Percentiles rank a stretch among this genome's conserved stretches.
These are phyloP conservation scores for Dryomyza anilis DNA, from an alignment of 2,888 invertebrate species.

Conservation along the genomic window DNA sequence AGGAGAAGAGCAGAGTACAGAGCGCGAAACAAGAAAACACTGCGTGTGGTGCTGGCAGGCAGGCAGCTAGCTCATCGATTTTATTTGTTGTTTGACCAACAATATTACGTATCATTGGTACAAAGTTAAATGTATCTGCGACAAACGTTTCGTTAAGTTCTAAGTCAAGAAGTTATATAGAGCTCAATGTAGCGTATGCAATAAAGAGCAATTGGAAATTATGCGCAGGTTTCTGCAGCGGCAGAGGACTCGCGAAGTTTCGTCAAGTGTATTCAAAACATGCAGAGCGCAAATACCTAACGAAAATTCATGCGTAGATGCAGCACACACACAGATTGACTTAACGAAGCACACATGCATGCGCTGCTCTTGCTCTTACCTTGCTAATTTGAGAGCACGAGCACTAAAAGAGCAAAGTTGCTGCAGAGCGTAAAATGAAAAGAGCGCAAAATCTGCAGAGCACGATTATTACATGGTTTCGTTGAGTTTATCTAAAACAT, in stretches of 20 bases:
- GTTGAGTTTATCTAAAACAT: neutral
- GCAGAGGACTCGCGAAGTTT: too few relatives aligned
- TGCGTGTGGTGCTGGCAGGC: constrained; percentile 8
- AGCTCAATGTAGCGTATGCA: too few relatives aligned
- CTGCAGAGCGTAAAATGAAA: neutral
- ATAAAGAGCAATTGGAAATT: too few relatives aligned
- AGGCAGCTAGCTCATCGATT: constrained; percentile 7
- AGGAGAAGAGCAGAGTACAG: neutral
- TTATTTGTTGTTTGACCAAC: neutral
- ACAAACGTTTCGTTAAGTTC: too few relatives aligned
- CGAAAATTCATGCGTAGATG: neutral
- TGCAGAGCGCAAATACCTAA: neutral
- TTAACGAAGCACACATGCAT: neutral
- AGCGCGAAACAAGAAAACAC: neutral
- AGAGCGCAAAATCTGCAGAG: neutral
- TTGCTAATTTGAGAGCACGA: neutral
- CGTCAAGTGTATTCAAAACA: neutral
- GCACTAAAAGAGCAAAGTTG: neutral
- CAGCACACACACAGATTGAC: neutral
- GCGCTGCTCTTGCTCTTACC: too few relatives aligned
- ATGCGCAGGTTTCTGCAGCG: too few relatives aligned
- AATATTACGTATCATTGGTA: neutral
- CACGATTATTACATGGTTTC: neutral
- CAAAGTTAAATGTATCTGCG: too few relatives aligned
- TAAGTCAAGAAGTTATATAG: too few relatives aligned